Evolutionary conservation across 2,888 invertebrate species (phyloP), one percentile per base, ranked within the genome.

Genomic region (Biston betularia): DNA sequence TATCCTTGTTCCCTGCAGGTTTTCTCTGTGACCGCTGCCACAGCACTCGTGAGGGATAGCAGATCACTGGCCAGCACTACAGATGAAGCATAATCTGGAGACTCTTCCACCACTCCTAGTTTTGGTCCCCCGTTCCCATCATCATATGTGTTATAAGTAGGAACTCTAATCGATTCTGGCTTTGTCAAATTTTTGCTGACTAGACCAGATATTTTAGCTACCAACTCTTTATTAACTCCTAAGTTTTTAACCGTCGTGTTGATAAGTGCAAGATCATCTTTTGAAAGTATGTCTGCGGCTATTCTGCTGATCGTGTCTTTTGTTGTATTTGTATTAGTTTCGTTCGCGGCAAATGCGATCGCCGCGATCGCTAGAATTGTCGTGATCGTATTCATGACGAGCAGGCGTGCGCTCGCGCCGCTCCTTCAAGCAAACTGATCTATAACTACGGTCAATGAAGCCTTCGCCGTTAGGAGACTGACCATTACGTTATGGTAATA

Each of bases 1-100:
- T 89, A 88, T 0, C 93, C 94, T 63, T 95, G 94, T 49, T 92
- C 89, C 64, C 93, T 87, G 80, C 95, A 95, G 1, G 83, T 75
- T 42, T 84, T 83, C 62, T 93, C 92, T 69, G 91, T 83, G 45
- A 95, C 89, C 67, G 89, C 89, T 10, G 90, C 88, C 46, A 95
- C 85, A 34, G 94, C 94, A 76, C 91, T 89, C 4, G 90, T 88
- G 11, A 95, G 80, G 0, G 94, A 90, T 38, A 94, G 78, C 46
- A 95, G 81, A 76, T 94, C 94, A 77, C 94, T 93, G 0, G 92
- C 94, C 49, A 94, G 76, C 34, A 93, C 92, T 34, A 92, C 90
- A 0, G 94, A 94, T 0, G 93, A 93, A 0, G 92, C 94, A 61
- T 93, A 94, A 78, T 90, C 93, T 0, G 93, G 93, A 0, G 93